Evolutionary conservation across 2,888 invertebrate species (phyloP).

Genomic region (Drosophila recens): DNA sequence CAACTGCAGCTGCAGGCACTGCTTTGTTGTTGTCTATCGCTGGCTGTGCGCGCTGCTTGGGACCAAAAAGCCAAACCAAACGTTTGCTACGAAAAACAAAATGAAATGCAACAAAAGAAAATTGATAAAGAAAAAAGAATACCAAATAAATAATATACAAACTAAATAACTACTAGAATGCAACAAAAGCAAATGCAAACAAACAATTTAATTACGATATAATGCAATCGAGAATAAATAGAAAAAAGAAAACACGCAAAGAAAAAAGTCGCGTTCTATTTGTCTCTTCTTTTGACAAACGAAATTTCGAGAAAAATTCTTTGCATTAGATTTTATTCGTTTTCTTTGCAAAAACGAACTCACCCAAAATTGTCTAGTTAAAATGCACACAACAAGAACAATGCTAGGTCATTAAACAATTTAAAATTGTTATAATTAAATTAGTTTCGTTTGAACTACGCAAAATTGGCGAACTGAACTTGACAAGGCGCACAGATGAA

Average conservation of each 20-base stretch:
- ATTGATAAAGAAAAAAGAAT: constrained; percentile 49
- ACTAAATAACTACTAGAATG: constrained; percentile 15
- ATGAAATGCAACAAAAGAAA: constrained; percentile 52
- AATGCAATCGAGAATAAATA: constrained; percentile 20
- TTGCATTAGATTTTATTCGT: not conserved
- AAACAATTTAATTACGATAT: constrained; percentile 21
- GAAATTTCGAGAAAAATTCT: constrained; percentile 31
- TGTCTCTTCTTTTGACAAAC: constrained; percentile 18
- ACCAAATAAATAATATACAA: constrained; percentile 11
- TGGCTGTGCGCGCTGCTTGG: constrained; percentile 76
- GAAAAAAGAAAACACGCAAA: not conserved
- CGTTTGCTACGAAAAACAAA: constrained; percentile 82
- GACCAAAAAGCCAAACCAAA: constrained; percentile 84
- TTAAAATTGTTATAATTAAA: constrained; percentile 14
- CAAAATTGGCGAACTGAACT: not conserved
- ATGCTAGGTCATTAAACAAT: not conserved
- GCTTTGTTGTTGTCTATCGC: constrained; percentile 78
- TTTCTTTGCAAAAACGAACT: constrained; percentile 15
- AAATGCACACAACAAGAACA: not conserved
- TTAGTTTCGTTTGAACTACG: constrained; percentile 1
- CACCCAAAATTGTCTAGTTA: constrained; percentile 13
- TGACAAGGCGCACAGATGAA: constrained; percentile 1
- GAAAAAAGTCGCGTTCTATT: not conserved
- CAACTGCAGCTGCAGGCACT: constrained; percentile 33
- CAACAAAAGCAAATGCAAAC: constrained; percentile 15